Evolutionary conservation across 2,113 vertebrate genomes (phyloP), one percentile per base, ranked within the genome.

Genomic region (Hippopotamus amphibius): DNA sequence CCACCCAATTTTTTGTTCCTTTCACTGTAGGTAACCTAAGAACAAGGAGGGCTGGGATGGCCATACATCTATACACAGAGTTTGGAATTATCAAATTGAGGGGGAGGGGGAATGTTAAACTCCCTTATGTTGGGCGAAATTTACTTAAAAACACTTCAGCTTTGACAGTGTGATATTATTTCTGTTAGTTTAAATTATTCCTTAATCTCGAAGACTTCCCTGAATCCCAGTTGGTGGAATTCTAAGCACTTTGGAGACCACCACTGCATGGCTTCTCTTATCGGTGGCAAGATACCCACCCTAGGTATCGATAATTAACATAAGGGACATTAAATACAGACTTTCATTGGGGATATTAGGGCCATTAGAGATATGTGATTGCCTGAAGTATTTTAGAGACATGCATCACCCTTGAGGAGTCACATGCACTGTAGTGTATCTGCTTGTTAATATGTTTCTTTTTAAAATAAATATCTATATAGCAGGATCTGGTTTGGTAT

Each of bases 401-500:
- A n/a, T 28, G 41, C 6, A 37, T 96, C 3, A 79, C 17, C n/a
- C 66, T 84, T 68, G 24, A 61, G 28, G 61, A 83, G 5, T 69
- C 46, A 37, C 79, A 33, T 15, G 33, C 74, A 82, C 53, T 96
- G 9, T 63, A 87, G 57, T 74, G 41, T 59, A 15, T 59, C 17
- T 53, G 43, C 9, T 88, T 79, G n/a, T 65, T 57, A 61, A 50
- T 81, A 37, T 57, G 2, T 30, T 77, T 79, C 71, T 69, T 79
- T 86, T 85, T 8, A 10, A 69, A 69, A 66, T 69, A 21, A 46
- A 24, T 72, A 33, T 43, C 22, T 77, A 5, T 17, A 4, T 65
- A 57, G 21, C 57, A 76, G 69, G 76, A 82, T 85, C 59, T 90
- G 41, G 63, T 88, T 96, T 97, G 53, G 33, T 84, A 80, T 92